Base-by-base conservation (phyloP, 2,113 vertebrate genomes). In the Hemiscyllium ocellatum region DNA sequence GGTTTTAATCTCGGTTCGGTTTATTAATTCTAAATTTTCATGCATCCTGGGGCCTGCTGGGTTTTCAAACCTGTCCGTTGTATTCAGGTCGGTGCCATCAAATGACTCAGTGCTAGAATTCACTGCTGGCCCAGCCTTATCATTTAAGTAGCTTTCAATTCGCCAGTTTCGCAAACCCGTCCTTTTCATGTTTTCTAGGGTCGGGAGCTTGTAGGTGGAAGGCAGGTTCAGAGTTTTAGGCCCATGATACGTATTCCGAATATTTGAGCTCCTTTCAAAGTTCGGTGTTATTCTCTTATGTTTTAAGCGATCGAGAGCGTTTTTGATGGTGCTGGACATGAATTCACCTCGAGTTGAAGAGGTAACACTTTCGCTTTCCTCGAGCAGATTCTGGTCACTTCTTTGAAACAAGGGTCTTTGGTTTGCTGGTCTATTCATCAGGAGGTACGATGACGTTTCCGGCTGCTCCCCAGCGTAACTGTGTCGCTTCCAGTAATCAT, bases 381-480 rank as follows among this genome's bases (percentile, higher is more conserved):
- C 97, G 1, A 98, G 96, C 96, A 98, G 97, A 76, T 98, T 99
- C 98, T 98, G 99, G 95, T 97, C 96, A 96, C 97, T 97, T 0
- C 94, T 29, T 95, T 95, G 94, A 50, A 95, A 95, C 29, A 95
- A 70, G 69, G 97, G 96, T 85, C 97, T 97, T 26, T 97, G 96
- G 95, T 97, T 98, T 95, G 97, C 52, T 95, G 97, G 96, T 96
- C 98, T 97, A 96, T 98, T 97, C 61, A 98, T 97, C 87, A 98
- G 95, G 0, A 98, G 96, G 95, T 98, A 97, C 0, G 97, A 96
- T 0, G 98, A 61, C 72, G 96, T 97, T 96, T 99, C 98, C 52
- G 98, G 97, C 87, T 97, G 98, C 95, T 99, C 99, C 1, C 99
- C 99, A 12, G 99, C 99, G 61, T 99, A 99, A 96, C 99, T 99